phyloP scores from a whole-genome alignment of 2,113 vertebrate species.

The Verasper variegatus region DNA sequence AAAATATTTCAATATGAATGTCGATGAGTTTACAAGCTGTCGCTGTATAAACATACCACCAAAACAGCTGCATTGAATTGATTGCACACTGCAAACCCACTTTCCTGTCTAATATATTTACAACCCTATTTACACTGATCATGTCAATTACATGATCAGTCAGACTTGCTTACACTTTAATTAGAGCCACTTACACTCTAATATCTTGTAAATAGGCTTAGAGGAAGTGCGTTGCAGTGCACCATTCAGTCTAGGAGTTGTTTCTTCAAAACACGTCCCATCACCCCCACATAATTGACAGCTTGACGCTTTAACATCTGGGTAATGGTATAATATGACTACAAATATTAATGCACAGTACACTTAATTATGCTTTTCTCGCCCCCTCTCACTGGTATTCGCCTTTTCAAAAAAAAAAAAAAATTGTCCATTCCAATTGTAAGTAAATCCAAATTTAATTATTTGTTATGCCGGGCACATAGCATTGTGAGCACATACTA shows the following conservation, averaged over 20 bases:
- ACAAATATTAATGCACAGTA: not conserved
- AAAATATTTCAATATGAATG: not conserved
- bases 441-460: not conserved
- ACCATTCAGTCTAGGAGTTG: not conserved
- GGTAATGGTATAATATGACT: not conserved
- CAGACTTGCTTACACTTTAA: constrained; percentile 29
- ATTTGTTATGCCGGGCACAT: too few species aligned
- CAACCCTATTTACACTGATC: constrained; percentile 8
- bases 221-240: not conserved
- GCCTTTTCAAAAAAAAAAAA: not conserved
- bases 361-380: not conserved
- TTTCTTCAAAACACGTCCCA: constrained; percentile 9
- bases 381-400: not conserved
- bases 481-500: too few species aligned
- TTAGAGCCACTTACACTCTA: constrained; percentile 13
- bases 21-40: not conserved
- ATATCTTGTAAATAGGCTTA: constrained; percentile 13
- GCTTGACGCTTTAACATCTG: not conserved
- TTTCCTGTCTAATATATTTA: not conserved
- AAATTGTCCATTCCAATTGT: too few species aligned
- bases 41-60: not conserved
- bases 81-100: not conserved
- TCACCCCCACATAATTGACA: constrained; percentile 19
- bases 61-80: not conserved
- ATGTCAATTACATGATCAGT: constrained; percentile 27